These are phyloP conservation scores for Gadopsis marmoratus DNA, from an alignment of 2,797 vertebrate species.

Conservation along the genomic window DNA sequence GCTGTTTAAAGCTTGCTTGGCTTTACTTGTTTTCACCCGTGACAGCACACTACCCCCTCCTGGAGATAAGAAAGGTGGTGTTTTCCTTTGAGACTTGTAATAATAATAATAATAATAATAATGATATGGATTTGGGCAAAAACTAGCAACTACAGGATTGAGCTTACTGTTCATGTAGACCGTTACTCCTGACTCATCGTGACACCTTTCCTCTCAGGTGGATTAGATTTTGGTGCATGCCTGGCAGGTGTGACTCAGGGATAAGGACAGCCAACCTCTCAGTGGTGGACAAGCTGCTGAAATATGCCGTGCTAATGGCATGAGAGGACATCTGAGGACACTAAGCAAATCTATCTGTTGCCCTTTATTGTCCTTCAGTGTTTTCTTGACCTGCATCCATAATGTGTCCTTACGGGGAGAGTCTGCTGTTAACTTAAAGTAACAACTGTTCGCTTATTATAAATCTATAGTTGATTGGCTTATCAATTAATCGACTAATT, in stretches of 20 bases:
- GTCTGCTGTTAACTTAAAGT: background rate
- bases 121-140: background rate
- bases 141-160: background rate
- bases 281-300: constrained; percentile 1
- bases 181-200: background rate
- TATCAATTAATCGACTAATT: background rate
- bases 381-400: constrained; percentile 4
- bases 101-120: background rate
- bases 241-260: constrained; percentile 20
- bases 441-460: background rate
- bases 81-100: background rate
- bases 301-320: constrained; percentile 5
- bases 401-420: constrained; percentile 2
- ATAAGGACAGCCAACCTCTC: constrained; percentile 33
- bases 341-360: constrained; percentile 32
- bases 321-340: constrained; percentile 17
- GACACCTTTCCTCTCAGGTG: constrained; percentile 26
- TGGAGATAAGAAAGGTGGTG: background rate
- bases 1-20: constrained; percentile 7
- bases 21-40: background rate
- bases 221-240: constrained; percentile 32
- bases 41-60: too few species aligned
- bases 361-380: constrained; percentile 17
- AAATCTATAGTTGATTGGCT: background rate
- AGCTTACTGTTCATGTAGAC: background rate